phyloP scores from a whole-genome alignment of 2,888 invertebrate species.

The Lagria hirta region DNA sequence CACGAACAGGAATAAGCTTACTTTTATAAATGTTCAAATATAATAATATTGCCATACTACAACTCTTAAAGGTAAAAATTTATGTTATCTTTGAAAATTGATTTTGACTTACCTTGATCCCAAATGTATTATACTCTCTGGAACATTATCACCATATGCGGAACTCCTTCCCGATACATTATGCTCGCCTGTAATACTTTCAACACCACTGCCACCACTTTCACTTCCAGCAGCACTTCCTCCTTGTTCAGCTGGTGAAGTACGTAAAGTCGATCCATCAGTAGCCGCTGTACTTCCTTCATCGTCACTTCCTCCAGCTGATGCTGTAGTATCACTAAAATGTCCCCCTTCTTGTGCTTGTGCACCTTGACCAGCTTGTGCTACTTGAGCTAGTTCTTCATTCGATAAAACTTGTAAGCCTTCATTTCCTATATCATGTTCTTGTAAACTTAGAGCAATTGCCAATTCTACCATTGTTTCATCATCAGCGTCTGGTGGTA shows the following conservation, averaged over 20 bases:
- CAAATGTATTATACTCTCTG: too few species aligned
- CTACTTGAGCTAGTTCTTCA: slow-evolving; percentile 34
- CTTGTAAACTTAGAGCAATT: slow-evolving; percentile 90
- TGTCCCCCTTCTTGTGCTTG: slow-evolving; percentile 60
- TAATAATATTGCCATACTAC: too few species aligned
- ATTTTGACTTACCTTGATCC: too few species aligned
- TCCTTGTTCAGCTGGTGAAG: slow-evolving; percentile 76
- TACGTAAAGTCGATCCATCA: slow-evolving; percentile 88
- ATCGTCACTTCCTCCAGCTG: slow-evolving; percentile 89
- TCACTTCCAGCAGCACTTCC: slow-evolving; percentile 71
- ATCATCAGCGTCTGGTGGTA: slow-evolving; percentile 94
- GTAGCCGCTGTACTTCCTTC: slow-evolving; percentile 93
- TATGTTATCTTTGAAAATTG: too few species aligned
- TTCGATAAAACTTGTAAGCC: slow-evolving; percentile 54
- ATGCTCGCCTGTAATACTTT: slow-evolving; percentile 84
- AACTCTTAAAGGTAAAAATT: too few species aligned
- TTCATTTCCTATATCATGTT: slow-evolving; percentile 65
- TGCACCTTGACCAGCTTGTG: slow-evolving; percentile 20
- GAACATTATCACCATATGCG: slow-evolving; percentile 77
- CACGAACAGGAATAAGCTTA: too few species aligned
- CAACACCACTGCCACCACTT: slow-evolving; percentile 89
- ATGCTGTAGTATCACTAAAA: slow-evolving; percentile 80
- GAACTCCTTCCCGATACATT: slow-evolving; percentile 91
- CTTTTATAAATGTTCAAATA: too few species aligned
- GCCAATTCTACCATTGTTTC: slow-evolving; percentile 97